Conservation (phyloP, 2,888 invertebrate species). For the Lepidonotus clava region DNA sequence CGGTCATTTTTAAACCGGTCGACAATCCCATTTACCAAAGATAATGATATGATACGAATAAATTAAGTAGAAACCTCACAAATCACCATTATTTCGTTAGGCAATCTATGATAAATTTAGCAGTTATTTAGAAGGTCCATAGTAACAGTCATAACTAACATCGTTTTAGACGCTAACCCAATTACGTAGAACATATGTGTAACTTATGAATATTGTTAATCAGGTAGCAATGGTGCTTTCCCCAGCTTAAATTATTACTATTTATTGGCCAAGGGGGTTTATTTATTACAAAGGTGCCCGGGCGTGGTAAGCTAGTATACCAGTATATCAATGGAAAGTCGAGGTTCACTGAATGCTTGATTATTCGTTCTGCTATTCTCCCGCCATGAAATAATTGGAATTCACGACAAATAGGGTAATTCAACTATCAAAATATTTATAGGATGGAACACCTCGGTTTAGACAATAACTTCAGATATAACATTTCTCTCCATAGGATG, state of each 20-base stretch:
- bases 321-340: too few species aligned
- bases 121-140: neutral
- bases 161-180: too few species aligned
- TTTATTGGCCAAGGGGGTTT: neutral
- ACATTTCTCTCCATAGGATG: too few species aligned
- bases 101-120: neutral
- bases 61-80: slow-evolving; percentile 14
- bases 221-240: slow-evolving; percentile 34
- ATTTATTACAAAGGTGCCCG: slow-evolving; percentile 6
- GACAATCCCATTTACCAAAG: slow-evolving; percentile 39
- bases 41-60: neutral
- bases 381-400: too few species aligned
- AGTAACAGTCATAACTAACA: too few species aligned
- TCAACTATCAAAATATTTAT: too few species aligned
- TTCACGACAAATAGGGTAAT: too few species aligned
- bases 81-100: neutral
- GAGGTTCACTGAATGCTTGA: too few species aligned
- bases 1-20: neutral
- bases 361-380: too few species aligned
- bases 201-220: neutral
- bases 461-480: too few species aligned
- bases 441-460: too few species aligned
- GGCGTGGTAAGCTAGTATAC: slow-evolving; percentile 18
- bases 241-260: slow-evolving; percentile 15
- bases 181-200: too few species aligned